Percentiles rank a stretch among this genome's conserved stretches.
Conservation (phyloP, 2,113 vertebrate species). For the Microcebus tavaratra region DNA sequence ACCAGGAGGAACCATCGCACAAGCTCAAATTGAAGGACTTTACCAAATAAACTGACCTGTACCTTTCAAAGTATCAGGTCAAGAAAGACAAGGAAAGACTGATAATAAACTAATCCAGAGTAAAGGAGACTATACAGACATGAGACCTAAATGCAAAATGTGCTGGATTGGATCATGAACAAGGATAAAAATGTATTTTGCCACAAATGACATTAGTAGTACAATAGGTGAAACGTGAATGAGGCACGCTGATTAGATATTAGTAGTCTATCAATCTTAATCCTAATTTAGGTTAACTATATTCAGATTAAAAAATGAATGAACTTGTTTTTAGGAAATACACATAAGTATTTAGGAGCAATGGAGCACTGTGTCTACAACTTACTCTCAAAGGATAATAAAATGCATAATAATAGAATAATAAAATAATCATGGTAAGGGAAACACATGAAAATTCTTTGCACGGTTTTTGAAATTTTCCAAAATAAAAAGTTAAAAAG, state of each 20-base stretch:
- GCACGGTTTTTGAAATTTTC: background rate
- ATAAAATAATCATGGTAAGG: background rate
- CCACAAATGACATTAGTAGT: background rate
- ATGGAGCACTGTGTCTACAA: background rate
- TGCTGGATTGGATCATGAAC: background rate
- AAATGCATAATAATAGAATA: background rate
- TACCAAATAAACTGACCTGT: background rate
- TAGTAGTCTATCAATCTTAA: background rate
- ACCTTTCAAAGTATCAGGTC: background rate
- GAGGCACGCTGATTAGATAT: background rate
- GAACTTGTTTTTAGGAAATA: background rate
- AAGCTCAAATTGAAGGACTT: background rate
- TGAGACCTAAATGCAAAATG: background rate
- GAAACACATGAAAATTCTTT: conserved; percentile 1
- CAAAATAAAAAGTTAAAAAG: background rate
- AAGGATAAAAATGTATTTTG: background rate
- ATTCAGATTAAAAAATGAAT: background rate
- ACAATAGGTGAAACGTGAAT: background rate
- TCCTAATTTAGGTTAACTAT: background rate
- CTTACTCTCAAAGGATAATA: background rate
- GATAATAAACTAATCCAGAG: background rate
- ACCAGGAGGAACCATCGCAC: background rate
- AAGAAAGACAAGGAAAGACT: background rate
- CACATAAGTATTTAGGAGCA: background rate
- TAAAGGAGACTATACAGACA: background rate